Evolutionary conservation across 1,140 invertebrate species (phyloP), one percentile per base, ranked within the genome.

Genomic region (Scaptodrosophila lebanonensis): DNA sequence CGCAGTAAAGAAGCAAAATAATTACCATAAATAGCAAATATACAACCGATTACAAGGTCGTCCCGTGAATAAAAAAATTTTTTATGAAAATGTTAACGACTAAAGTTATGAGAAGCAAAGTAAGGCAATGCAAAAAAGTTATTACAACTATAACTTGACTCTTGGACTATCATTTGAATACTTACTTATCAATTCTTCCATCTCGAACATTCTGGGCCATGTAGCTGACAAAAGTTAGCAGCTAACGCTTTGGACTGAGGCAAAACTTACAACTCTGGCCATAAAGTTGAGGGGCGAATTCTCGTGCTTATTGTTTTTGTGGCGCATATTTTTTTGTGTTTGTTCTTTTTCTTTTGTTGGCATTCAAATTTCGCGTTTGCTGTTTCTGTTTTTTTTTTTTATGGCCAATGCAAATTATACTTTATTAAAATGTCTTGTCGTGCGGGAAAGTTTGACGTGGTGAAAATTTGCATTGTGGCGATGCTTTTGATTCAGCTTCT

Each of bases 321-420:
- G 50, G 60, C 1, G 1, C 16, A 1, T 5, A 43, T 50, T 61
- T 60, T 61, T 27, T 29, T 3, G 7, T 32, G 8, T 44, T 12
- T 17, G 13, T 11, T 38, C 25, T 51, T 36, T 20, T 20, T 8
- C 8, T 1, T 7, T 1, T 16, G n/a, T 27, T 39, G n/a, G n/a
- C n/a, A n/a, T n/a, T n/a, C n/a, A n/a, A n/a, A n/a, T n/a, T n/a
- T n/a, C n/a, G n/a, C n/a, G n/a, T n/a, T n/a, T n/a, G n/a, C n/a
- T n/a, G n/a, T n/a, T n/a, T n/a, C n/a, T n/a, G n/a, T 9, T 32
- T 32, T 36, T 16, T 22, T 39, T 25, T 48, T 33, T 51, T 42
- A 20, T 45, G 58, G 40, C 42, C 57, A 65, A 82, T 62, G 56
- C 43, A 69, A 79, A 82, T 79, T 53, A 58, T 66, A 79, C 56